These are phyloP conservation scores for Nerophis ophidion DNA, from an alignment of 2,113 vertebrate genomes.

Conservation along the genomic window DNA sequence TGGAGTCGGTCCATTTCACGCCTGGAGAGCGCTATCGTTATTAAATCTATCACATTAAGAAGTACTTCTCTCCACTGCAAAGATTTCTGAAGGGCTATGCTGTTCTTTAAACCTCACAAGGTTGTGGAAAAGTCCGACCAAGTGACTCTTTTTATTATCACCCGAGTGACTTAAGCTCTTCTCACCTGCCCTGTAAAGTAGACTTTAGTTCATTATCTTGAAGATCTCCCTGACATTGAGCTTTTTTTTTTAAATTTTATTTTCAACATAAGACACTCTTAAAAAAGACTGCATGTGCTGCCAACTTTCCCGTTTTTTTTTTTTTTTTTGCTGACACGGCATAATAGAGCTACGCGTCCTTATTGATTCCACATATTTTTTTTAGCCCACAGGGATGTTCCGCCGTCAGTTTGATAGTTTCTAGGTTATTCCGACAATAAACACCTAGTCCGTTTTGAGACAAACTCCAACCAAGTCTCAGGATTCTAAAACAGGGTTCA, in stretches of 20 bases:
- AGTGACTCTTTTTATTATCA: not conserved
- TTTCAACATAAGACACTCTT: not conserved
- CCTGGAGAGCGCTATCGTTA: conserved; percentile 1
- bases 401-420: not conserved
- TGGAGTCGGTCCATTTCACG: conserved; percentile 1
- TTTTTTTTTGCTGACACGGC: conserved; percentile 2
- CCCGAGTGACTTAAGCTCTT: not conserved
- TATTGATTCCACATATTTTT: conserved; percentile 22
- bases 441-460: not conserved
- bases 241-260: not conserved
- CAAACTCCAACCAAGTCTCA: not conserved
- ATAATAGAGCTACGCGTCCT: not conserved
- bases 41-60: not conserved
- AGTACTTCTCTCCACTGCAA: not conserved
- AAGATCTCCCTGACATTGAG: not conserved
- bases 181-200: not conserved
- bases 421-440: not conserved
- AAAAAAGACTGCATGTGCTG: not conserved
- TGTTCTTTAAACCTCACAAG: not conserved
- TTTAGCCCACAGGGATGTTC: conserved; percentile 14
- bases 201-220: no score
- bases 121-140: not conserved
- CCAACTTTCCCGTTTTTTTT: not conserved
- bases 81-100: not conserved
- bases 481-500: no score